These are phyloP conservation scores for Channa argus DNA, from an alignment of 2,113 vertebrate genomes.

Conservation along the genomic window DNA sequence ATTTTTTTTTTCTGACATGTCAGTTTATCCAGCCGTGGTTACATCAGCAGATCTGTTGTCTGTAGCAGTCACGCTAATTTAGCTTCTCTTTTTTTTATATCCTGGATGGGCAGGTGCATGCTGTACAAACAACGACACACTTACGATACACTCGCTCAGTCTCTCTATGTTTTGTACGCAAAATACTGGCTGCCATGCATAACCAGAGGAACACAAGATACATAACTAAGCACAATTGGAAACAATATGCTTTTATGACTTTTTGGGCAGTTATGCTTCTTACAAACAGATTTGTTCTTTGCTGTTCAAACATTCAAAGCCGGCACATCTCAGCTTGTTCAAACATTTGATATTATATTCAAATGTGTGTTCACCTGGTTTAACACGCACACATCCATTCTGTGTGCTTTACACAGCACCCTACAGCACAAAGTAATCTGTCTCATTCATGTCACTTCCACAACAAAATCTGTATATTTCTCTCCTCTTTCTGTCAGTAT, in stretches of 20 bases:
- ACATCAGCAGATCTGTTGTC: conserved; percentile 71
- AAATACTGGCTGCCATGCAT: neutral
- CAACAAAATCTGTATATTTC: neutral
- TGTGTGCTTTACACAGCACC: conserved; percentile 2
- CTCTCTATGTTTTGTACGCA: neutral
- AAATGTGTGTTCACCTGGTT: conserved; percentile 49
- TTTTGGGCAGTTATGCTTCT: conserved; percentile 14
- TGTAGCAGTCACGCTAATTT: conserved; percentile 54
- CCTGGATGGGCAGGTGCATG: conserved; percentile 63
- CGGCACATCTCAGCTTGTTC: conserved; percentile 25
- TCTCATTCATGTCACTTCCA: conserved; percentile 6
- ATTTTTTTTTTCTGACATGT: conserved; percentile 30
- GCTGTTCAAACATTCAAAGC: conserved; percentile 40
- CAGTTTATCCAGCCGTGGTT: conserved; percentile 48
- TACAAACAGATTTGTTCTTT: conserved; percentile 27
- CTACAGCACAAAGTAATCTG: conserved; percentile 23
- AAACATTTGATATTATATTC: conserved; percentile 35
- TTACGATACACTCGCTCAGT: neutral
- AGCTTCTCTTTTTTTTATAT: conserved; percentile 16
- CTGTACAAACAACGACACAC: conserved; percentile 25
- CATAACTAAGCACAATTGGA: neutral
- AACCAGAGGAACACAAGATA: conserved; percentile 3
- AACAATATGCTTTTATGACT: neutral
- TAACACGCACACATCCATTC: neutral
- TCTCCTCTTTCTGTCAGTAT: neutral